phyloP scores from a whole-genome alignment of 2,797 vertebrate genomes.

The Trachurus trachurus region DNA sequence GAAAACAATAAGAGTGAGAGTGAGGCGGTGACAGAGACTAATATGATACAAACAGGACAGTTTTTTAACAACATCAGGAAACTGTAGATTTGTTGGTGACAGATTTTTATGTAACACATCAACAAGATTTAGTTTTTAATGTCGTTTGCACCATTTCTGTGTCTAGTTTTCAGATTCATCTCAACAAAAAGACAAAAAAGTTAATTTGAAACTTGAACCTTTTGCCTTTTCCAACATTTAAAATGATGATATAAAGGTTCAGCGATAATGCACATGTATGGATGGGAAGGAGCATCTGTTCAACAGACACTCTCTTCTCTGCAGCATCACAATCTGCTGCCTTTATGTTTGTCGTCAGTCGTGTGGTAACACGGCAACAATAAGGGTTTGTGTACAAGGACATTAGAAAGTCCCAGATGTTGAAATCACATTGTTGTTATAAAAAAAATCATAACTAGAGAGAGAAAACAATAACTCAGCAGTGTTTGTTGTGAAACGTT shows the following conservation, averaged over 20 bases:
- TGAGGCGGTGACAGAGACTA: not conserved
- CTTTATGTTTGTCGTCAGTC: constrained; percentile 1
- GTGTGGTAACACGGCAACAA: not conserved
- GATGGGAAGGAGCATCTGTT: constrained; percentile 1
- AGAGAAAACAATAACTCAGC: not conserved
- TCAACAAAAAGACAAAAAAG: too few relatives aligned
- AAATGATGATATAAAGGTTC: not conserved
- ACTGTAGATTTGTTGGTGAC: not conserved
- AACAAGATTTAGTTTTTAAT: too few relatives aligned
- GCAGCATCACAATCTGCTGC: constrained; percentile 11
- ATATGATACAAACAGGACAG: not conserved
- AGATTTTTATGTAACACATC: not conserved
- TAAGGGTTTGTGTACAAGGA: constrained; percentile 2
- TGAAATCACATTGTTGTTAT: not conserved
- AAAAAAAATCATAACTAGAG: not conserved
- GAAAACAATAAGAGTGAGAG: not conserved
- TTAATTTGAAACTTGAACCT: too few relatives aligned
- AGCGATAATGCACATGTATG: not conserved
- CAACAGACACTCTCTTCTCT: not conserved
- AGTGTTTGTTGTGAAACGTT: not conserved
- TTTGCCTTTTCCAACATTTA: not conserved
- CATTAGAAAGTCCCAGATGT: not conserved
- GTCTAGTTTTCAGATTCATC: too few relatives aligned
- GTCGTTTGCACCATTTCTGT: too few relatives aligned
- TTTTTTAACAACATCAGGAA: not conserved